phyloP scores from a whole-genome alignment of 1,140 invertebrate genomes.

The Drosophila albomicans region DNA sequence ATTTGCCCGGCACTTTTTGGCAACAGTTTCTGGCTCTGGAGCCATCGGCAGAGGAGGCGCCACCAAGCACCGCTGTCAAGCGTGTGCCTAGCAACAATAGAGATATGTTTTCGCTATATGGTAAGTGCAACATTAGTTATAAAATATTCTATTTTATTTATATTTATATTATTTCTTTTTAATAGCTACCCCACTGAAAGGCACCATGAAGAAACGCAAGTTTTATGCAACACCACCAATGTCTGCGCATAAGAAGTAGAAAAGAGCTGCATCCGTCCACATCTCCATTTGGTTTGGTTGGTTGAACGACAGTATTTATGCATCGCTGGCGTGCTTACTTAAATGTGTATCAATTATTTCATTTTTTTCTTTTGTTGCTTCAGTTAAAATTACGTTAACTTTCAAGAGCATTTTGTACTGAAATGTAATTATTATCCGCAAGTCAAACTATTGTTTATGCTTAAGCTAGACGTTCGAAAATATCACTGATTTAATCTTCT shows the following conservation, averaged over 20 bases:
- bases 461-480: background rate
- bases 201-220: conserved; percentile 79
- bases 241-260: conserved; percentile 71
- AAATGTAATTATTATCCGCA: conserved; percentile 29
- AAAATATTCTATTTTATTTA: background rate
- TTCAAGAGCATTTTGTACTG: background rate
- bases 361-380: conserved; percentile 57
- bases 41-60: conserved; percentile 18
- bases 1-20: conserved; percentile 89
- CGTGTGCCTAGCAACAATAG: conserved; percentile 65
- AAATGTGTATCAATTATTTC: conserved; percentile 62
- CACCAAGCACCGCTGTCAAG: conserved; percentile 54
- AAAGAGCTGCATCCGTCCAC: conserved; percentile 13
- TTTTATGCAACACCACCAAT: conserved; percentile 75
- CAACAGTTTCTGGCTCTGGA: conserved; percentile 67
- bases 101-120: conserved; percentile 72
- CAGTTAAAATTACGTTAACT: conserved; percentile 9
- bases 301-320: conserved; percentile 23
- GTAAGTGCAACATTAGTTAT: conserved; percentile 33
- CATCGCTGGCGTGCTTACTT: conserved; percentile 63
- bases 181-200: conserved; percentile 77
- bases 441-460: conserved; percentile 21
- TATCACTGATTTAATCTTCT: conserved; percentile 24
- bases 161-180: conserved; percentile 4
- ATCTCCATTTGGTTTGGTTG: background rate